phyloP scores from a whole-genome alignment of 2,113 vertebrate species.

The Neogale vison region DNA sequence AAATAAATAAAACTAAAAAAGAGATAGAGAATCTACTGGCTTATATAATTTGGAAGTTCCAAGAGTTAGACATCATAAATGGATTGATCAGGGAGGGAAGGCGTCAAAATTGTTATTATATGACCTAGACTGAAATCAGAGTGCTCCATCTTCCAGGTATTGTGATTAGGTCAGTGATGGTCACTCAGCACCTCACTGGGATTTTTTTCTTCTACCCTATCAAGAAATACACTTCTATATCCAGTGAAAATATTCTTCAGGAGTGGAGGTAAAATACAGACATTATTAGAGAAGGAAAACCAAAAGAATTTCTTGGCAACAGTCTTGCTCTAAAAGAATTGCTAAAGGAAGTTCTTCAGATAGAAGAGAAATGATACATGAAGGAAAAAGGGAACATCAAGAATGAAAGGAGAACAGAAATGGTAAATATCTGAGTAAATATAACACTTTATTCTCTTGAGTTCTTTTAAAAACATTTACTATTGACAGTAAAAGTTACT shows the following conservation, averaged over 20 bases:
- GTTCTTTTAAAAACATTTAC: background rate
- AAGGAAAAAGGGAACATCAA: background rate
- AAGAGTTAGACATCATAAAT: background rate
- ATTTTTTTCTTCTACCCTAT: background rate
- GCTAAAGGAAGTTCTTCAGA: background rate
- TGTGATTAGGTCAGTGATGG: background rate
- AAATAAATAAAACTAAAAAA: background rate
- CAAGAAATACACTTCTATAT: background rate
- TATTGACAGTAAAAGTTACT: background rate
- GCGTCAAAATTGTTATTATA: background rate
- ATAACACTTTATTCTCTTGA: background rate
- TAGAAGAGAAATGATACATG: background rate
- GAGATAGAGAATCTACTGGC: background rate
- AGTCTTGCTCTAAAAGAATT: background rate
- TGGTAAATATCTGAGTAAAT: background rate
- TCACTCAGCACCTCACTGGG: background rate
- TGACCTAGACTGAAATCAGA: background rate
- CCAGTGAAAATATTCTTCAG: conserved; percentile 4
- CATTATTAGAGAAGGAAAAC: background rate
- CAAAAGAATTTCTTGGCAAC: background rate
- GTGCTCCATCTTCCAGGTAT: background rate
- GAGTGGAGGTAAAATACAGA: background rate
- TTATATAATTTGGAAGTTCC: conserved; percentile 4
- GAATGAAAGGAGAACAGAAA: background rate
- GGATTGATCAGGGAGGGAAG: background rate